phyloP scores from a whole-genome alignment of 92 coral and sea anemone species.

The Siderastrea radians region DNA sequence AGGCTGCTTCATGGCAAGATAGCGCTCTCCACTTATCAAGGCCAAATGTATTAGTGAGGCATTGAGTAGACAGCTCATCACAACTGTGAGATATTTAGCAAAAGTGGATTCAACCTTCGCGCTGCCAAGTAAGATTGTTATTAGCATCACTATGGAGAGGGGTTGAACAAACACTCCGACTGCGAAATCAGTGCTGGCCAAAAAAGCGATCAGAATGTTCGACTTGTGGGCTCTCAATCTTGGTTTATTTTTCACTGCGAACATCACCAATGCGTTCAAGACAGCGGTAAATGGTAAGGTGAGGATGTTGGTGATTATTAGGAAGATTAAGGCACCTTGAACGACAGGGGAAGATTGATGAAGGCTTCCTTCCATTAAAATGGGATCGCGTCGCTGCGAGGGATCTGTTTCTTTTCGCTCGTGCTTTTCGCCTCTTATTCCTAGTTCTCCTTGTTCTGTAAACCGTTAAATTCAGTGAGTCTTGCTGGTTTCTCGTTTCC shows the following conservation, averaged over 20 bases:
- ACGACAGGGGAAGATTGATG: background rate
- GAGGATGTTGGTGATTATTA: background rate
- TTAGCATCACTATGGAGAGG: background rate
- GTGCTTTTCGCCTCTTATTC: no score
- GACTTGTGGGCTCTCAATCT: constrained; percentile 24
- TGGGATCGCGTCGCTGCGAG: no score
- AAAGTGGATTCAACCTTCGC: background rate
- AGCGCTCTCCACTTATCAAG: constrained; percentile 27
- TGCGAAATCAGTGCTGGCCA: constrained; percentile 41
- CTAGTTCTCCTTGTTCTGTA: no score
- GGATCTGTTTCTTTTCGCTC: no score
- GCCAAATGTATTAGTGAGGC: constrained; percentile 18
- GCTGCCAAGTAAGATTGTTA: background rate
- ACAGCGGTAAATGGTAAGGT: constrained; percentile 14
- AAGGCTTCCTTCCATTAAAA: background rate
- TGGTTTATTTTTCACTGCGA: constrained; percentile 25
- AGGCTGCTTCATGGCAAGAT: constrained; percentile 6
- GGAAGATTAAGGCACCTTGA: background rate
- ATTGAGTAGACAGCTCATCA: background rate
- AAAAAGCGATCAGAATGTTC: constrained; percentile 19
- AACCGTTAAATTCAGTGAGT: no score
- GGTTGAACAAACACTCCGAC: constrained; percentile 52
- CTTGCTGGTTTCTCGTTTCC: no score
- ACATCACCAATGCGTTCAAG: constrained; percentile 44
- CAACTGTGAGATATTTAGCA: background rate